These are phyloP conservation scores for Anolis sagrei DNA, from an alignment of 2,113 vertebrate species.

Conservation along the genomic window DNA sequence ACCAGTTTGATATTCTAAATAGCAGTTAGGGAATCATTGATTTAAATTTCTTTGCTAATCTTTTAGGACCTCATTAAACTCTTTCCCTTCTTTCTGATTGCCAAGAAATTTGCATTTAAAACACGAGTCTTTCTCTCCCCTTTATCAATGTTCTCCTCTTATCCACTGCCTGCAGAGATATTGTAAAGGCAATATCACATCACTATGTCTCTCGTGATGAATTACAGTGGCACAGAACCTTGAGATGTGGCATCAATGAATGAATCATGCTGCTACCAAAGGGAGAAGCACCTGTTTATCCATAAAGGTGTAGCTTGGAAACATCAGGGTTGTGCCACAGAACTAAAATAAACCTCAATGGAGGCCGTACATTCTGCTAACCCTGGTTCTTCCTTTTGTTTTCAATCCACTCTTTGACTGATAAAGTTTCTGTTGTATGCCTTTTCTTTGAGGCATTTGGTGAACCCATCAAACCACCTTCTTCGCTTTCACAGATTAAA, in stretches of 20 bases:
- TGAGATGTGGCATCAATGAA: slow-evolving; percentile 36
- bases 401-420: background rate
- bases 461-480: background rate
- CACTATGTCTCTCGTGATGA: slow-evolving; percentile 35
- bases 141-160: slow-evolving; percentile 32
- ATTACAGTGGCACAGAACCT: slow-evolving; percentile 32
- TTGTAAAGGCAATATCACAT: slow-evolving; percentile 37
- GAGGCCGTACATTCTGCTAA: background rate
- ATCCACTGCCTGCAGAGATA: slow-evolving; percentile 33
- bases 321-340: background rate
- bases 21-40: slow-evolving; percentile 26
- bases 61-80: slow-evolving; percentile 17
- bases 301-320: slow-evolving; percentile 27
- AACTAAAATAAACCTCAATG: background rate
- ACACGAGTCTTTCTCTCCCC: background rate
- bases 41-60: slow-evolving; percentile 40
- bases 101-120: slow-evolving; percentile 46
- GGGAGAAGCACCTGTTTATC: slow-evolving; percentile 53
- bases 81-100: slow-evolving; percentile 18
- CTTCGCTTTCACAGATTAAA: background rate
- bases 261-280: slow-evolving; percentile 44
- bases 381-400: background rate
- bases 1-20: slow-evolving; percentile 3
- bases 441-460: background rate
- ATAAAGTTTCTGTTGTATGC: background rate